phyloP scores from a whole-genome alignment of 2,888 invertebrate genomes.

The Chrysopilus asiliformis region DNA sequence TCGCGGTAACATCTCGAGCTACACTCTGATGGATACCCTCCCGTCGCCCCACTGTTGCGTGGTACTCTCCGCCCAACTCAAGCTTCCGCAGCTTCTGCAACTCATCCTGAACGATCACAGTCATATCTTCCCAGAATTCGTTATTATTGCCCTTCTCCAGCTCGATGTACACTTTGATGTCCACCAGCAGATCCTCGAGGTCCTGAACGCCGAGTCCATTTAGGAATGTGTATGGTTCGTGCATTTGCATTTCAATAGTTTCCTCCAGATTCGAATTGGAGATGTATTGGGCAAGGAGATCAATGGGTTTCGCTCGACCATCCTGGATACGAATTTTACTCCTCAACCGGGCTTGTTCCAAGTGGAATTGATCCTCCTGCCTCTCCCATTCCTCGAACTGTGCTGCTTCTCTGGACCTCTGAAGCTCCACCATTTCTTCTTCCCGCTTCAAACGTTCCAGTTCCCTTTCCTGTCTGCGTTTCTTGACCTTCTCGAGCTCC shows the following conservation, averaged over 20 bases:
- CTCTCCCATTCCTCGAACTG: constrained; percentile 88
- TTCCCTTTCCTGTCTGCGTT: constrained; percentile 77
- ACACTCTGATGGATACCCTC: constrained; percentile 79
- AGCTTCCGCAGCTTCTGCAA: constrained; percentile 70
- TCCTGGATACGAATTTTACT: constrained; percentile 94
- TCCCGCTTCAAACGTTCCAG: constrained; percentile 69
- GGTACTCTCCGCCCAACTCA: constrained; percentile 45
- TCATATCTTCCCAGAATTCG: constrained; percentile 93
- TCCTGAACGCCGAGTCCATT: constrained; percentile 82
- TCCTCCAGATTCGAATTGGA: constrained; percentile 80
- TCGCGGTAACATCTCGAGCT: constrained; percentile 71
- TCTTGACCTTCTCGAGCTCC: constrained; percentile 91
- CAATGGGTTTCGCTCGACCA: constrained; percentile 95
- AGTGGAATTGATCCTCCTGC: constrained; percentile 95
- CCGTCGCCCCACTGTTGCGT: constrained; percentile 40
- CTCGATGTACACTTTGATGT: constrained; percentile 89
- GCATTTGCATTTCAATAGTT: constrained; percentile 97
- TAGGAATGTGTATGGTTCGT: constrained; percentile 91
- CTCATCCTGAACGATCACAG: constrained; percentile 88
- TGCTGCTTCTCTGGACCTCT: constrained; percentile 79
- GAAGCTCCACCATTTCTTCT: constrained; percentile 69
- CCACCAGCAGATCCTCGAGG: constrained; percentile 88
- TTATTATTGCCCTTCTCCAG: constrained; percentile 78
- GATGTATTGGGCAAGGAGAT: constrained; percentile 91
- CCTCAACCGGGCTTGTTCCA: constrained; percentile 87